Percentiles rank a stretch among this genome's conserved stretches.
Evolutionary conservation across 2,888 invertebrate species (phyloP).

Genomic region (Proisotoma minuta): DNA sequence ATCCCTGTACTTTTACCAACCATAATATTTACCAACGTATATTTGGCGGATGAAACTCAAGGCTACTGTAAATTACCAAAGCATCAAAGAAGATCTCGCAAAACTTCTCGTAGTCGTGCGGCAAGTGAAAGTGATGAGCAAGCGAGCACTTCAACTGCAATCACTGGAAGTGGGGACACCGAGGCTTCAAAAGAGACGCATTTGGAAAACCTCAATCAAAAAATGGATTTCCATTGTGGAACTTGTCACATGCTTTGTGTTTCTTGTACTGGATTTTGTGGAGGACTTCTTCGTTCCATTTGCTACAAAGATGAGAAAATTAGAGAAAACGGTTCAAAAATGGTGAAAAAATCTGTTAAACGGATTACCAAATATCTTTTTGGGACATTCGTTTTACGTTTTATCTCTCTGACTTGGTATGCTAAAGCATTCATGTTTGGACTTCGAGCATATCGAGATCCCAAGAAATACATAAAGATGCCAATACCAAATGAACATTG

Average conservation of each 20-base stretch:
- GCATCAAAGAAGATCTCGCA: background rate
- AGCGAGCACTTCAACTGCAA: background rate
- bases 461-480: conserved; percentile 42
- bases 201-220: background rate
- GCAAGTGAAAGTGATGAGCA: background rate
- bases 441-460: conserved; percentile 33
- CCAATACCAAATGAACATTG: conserved; percentile 42
- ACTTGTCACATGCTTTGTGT: conserved; percentile 1
- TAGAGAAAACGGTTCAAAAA: conserved; percentile 23
- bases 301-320: conserved; percentile 33
- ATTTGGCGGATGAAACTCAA: conserved; percentile 32
- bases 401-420: conserved; percentile 43
- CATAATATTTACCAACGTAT: conserved; percentile 43
- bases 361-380: conserved; percentile 25
- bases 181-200: background rate
- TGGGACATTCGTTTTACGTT: conserved; percentile 43
- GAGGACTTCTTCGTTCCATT: conserved; percentile 27
- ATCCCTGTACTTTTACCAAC: conserved; percentile 43
- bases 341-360: conserved; percentile 24
- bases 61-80: conserved; percentile 20
- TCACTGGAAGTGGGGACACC: background rate
- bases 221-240: background rate
- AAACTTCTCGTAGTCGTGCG: background rate
- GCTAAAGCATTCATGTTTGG: conserved; percentile 42
- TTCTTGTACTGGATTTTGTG: conserved; percentile 15